Evolutionary conservation across 2,797 vertebrate species (phyloP).

Genomic region (Sylvilagus floridanus): DNA sequence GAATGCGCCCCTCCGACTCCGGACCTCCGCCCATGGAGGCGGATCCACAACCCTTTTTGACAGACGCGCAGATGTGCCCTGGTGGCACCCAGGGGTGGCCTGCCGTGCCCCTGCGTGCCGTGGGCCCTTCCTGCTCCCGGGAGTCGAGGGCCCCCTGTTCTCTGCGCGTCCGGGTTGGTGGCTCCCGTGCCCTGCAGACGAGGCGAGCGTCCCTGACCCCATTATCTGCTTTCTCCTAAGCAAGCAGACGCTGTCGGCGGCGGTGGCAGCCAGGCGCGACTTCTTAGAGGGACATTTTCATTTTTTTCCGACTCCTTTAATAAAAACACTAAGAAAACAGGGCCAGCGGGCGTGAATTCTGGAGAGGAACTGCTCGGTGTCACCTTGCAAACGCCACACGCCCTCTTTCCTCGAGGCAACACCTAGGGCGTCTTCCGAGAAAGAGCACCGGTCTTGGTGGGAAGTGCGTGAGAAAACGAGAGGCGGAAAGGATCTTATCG

Average conservation of each 20-base stretch:
- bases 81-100: background rate
- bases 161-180: background rate
- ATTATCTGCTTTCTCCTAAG: background rate
- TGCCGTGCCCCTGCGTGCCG: background rate
- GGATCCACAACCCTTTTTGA: too few species aligned
- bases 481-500: background rate
- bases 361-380: conserved; percentile 56
- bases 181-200: background rate
- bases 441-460: conserved; percentile 74
- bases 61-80: background rate
- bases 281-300: background rate
- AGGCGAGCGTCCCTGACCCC: background rate
- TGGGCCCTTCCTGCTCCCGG: background rate
- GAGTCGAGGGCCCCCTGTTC: background rate
- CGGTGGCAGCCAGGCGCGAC: background rate
- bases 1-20: background rate
- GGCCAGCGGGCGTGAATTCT: background rate
- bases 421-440: conserved; percentile 76
- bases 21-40: background rate
- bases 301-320: conserved; percentile 52
- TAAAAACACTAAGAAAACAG: conserved; percentile 41
- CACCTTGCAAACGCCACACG: conserved; percentile 38
- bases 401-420: conserved; percentile 9
- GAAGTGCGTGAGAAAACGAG: conserved; percentile 30
- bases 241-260: background rate